Base-by-base conservation (phyloP, 1,140 invertebrate genomes). In the Caligus rogercresseyi region DNA sequence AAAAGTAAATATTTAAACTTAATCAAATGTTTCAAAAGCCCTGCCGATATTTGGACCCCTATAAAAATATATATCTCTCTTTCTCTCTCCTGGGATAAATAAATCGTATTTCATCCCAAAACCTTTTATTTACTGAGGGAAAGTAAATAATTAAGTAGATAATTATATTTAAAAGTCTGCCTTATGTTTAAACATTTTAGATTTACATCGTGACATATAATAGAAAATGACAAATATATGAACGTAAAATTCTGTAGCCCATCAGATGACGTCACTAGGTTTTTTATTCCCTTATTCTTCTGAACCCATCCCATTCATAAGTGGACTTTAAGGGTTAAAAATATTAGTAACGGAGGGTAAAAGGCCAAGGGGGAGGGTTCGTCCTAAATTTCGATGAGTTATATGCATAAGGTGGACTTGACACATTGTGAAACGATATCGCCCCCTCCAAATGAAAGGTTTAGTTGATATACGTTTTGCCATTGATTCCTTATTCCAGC, bases 1-100 rank as follows among this genome's bases (percentile, higher is more conserved):
- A 43, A 43, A 43, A 43, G 31, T 43, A 43, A 43, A 43, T 43
- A 43, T 43, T 43, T 43, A n/a, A n/a, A n/a, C n/a, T n/a, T n/a
- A n/a, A n/a, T n/a, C n/a, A n/a, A n/a, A n/a, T n/a, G n/a, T n/a
- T n/a, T n/a, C n/a, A n/a, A n/a, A n/a, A n/a, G n/a, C n/a, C n/a
- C n/a, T n/a, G n/a, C n/a, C n/a, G n/a, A n/a, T n/a, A n/a, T n/a
- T n/a, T n/a, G n/a, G n/a, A n/a, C n/a, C n/a, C n/a, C n/a, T 43
- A 43, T 43, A 43, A 43, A 43, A 43, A 43, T 43, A 11, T 43
- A 43, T 11, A 43, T 43, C n/a, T 11, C 7, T 43, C n/a, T 43
- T 11, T 11, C 7, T 7, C 7, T 7, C n/a, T 11, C 31, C 31
- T 43, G 7, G n/a, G n/a, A 11, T 43, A 43, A 43, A 43, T 43